phyloP scores from a whole-genome alignment of 2,888 invertebrate genomes.

The Acronicta alni region DNA sequence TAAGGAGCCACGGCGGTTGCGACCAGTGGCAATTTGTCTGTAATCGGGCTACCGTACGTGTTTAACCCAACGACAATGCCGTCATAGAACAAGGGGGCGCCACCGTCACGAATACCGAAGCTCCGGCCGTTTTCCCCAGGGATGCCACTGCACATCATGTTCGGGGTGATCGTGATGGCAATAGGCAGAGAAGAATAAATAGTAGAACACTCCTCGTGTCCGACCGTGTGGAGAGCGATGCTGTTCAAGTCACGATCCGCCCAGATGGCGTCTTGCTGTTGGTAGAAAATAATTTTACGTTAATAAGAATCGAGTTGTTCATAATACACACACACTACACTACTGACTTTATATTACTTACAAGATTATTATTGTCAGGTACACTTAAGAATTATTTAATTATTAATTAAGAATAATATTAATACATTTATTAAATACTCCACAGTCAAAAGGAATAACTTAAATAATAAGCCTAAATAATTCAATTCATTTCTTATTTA shows the following conservation, averaged over 20 bases:
- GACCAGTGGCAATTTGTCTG: conserved; percentile 16
- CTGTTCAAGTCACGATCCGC: conserved; percentile 60
- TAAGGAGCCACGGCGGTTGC: conserved; percentile 25
- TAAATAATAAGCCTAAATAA: too few relatives aligned
- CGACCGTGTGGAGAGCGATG: conserved; percentile 69
- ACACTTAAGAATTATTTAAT: too few relatives aligned
- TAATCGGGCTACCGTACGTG: conserved; percentile 25
- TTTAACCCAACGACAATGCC: conserved; percentile 69
- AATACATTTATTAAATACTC: too few relatives aligned
- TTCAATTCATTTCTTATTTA: too few relatives aligned
- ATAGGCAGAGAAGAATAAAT: conserved; percentile 44
- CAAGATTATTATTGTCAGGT: too few relatives aligned
- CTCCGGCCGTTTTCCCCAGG: conserved; percentile 57
- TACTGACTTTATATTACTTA: too few relatives aligned
- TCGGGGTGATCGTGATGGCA: conserved; percentile 55
- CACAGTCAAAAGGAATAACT: too few relatives aligned
- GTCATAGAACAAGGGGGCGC: conserved; percentile 77
- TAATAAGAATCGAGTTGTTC: too few relatives aligned
- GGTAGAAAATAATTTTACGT: conserved; percentile 1
- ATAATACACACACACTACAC: too few relatives aligned
- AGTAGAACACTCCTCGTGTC: conserved; percentile 64
- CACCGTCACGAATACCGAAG: conserved; percentile 70
- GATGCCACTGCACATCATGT: conserved; percentile 69
- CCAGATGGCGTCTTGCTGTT: conserved; percentile 59
- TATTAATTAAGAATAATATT: too few relatives aligned